These are phyloP conservation scores for Heliconius himera DNA, from an alignment of 1,140 invertebrate genomes.

Conservation along the genomic window DNA sequence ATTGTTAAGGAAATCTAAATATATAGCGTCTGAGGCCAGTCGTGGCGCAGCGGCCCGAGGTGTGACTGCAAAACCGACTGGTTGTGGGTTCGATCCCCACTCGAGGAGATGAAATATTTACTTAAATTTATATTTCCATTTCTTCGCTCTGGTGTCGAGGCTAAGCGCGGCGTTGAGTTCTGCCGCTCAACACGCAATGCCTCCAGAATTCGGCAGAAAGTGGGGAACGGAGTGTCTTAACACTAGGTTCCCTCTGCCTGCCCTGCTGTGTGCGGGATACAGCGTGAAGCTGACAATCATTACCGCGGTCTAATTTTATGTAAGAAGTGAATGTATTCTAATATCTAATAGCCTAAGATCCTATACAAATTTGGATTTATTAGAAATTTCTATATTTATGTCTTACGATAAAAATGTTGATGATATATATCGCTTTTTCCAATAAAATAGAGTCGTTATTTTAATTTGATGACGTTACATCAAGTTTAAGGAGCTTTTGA, in stretches of 20 bases:
- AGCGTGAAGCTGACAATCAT: constrained; percentile 44
- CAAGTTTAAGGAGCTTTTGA: not conserved
- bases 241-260: no score
- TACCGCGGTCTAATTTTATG: constrained; percentile 65
- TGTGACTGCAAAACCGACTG: no score
- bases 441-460: not conserved
- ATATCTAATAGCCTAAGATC: not conserved
- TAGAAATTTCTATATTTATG: not conserved
- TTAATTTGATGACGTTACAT: not conserved
- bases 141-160: no score
- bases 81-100: no score
- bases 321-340: constrained; percentile 13
- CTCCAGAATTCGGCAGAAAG: no score
- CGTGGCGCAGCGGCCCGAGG: no score
- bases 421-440: not conserved
- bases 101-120: no score
- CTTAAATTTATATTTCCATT: no score
- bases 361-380: not conserved
- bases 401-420: not conserved
- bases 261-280: no score
- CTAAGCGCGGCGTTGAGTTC: no score
- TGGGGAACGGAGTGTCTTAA: no score
- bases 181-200: no score
- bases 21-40: constrained; percentile 57
- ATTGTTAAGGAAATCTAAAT: constrained; percentile 68